Evolutionary conservation across 2,888 invertebrate genomes (phyloP), one percentile per base, ranked within the genome.

Genomic region (Amblyteles armatorius): DNA sequence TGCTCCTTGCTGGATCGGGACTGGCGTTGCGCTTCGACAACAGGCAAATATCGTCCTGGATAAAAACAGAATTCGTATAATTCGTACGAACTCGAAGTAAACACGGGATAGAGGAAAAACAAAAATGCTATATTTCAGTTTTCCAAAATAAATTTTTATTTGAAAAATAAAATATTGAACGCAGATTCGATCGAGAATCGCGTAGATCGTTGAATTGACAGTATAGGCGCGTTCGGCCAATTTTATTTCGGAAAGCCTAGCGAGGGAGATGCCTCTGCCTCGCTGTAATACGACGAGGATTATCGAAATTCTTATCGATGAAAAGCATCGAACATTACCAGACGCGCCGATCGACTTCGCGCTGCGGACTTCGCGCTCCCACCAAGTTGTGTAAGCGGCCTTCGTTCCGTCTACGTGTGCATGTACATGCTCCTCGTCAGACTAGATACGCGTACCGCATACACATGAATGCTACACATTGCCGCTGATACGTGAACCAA

Each of bases 291-390:
- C 33, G 26, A 1, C 40, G 71, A 9, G 22, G 13, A 57, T 57
- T 13, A 13, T 57, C 9, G 19, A 48, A 48, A 40, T 65, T 22
- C 63, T 79, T 79, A 79, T 79, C 79, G 63, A 79, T 22, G n/a
- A 40, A 36, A 60, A 60, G 19, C 48, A 69, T 79, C 71, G 71
- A 78, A 69, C 44, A n/a, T 48, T 11, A n/a, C 26, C 48, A 26
- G 33, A 50, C 71, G 44, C 65, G 48, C 72, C 65, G 72, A 65
- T 79, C 60, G 72, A 40, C 65, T 72, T 65, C 26, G 65, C 40
- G 22, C 5, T 22, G 16, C 60, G 79, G 72, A 79, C 79, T 79
- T 79, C 65, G 79, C 40, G 72, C 79, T n/a, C 5, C 22, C 50
- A 36, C 22, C 50, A 16, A 50, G 36, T 72, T 50, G 63, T 40